Conservation (phyloP, 2,113 vertebrate genomes). For the Macquaria australasica region DNA sequence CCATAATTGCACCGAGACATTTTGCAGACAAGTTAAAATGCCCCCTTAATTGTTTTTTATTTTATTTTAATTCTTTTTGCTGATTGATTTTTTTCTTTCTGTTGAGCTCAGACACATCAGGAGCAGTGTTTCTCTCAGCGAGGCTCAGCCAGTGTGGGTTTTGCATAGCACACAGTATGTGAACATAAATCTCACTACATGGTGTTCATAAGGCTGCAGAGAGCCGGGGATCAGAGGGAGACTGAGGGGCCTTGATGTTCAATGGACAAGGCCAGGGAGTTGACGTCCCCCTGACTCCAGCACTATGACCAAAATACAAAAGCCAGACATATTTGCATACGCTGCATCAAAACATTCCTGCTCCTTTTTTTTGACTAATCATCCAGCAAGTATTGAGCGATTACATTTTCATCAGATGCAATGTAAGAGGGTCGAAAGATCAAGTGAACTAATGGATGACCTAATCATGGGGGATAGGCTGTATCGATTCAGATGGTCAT, state of each 20-base stretch:
- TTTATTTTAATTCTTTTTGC: slow-evolving; percentile 39
- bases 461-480: slow-evolving; percentile 78
- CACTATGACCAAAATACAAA: slow-evolving; percentile 65
- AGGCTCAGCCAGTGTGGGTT: slow-evolving; percentile 7
- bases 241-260: slow-evolving; percentile 73
- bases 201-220: slow-evolving; percentile 44
- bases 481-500: slow-evolving; percentile 75
- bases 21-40: slow-evolving; percentile 39
- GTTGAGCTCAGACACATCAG: slow-evolving; percentile 27
- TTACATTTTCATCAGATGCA: slow-evolving; percentile 78
- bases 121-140: slow-evolving; percentile 1
- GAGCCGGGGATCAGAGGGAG: slow-evolving; percentile 67
- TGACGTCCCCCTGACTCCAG: slow-evolving; percentile 39
- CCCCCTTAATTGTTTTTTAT: slow-evolving; percentile 48
- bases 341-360: slow-evolving; percentile 58
- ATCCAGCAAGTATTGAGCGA: slow-evolving; percentile 69
- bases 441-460: slow-evolving; percentile 81
- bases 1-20: slow-evolving; percentile 55
- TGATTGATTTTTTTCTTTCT: slow-evolving; percentile 49
- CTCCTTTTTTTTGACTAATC: slow-evolving; percentile 59
- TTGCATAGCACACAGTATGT: slow-evolving; percentile 22
- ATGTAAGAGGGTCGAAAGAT: slow-evolving; percentile 73
- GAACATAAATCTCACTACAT: slow-evolving; percentile 42
- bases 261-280: slow-evolving; percentile 56
- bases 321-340: slow-evolving; percentile 61